Conservation (phyloP, 2,888 invertebrate genomes). For the Meganola albula region DNA sequence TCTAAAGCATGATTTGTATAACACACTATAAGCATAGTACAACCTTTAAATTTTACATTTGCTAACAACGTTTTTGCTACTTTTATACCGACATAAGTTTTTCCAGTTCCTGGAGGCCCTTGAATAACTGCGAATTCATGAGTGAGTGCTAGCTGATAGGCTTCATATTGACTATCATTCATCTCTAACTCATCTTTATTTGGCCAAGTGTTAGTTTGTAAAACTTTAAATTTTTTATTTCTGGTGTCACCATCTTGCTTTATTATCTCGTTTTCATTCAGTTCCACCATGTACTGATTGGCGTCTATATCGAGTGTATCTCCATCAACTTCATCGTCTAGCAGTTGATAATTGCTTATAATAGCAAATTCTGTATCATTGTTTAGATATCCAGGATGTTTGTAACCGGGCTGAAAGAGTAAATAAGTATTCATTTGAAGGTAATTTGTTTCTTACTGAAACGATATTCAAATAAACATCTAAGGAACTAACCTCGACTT, state of each 20-base stretch:
- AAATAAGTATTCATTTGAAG: not conserved
- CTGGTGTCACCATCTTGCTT: too few species aligned
- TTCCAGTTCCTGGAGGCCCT: constrained; percentile 93
- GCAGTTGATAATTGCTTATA: constrained; percentile 3
- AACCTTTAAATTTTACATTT: constrained; percentile 53
- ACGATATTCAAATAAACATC: too few species aligned
- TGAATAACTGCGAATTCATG: constrained; percentile 86
- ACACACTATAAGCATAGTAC: constrained; percentile 84
- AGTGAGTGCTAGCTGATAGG: constrained; percentile 81
- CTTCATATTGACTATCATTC: constrained; percentile 81
- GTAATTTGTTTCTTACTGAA: not conserved
- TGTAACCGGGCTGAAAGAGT: constrained; percentile 37
- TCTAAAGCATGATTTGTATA: constrained; percentile 92
- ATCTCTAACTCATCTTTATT: constrained; percentile 59
- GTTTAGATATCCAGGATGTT: constrained; percentile 37
- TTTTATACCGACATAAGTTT: constrained; percentile 87
- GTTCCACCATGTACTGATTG: too few species aligned
- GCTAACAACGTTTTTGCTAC: constrained; percentile 81
- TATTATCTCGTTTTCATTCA: too few species aligned
- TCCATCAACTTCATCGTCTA: constrained; percentile 1
- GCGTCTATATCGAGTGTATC: not conserved
- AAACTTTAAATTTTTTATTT: constrained; percentile 37
- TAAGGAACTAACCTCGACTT: constrained; percentile 72
- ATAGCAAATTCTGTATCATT: constrained; percentile 21
- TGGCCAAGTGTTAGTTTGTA: constrained; percentile 66